Evolutionary conservation across 30 jellyfish, hydroid and myxozoan genomes (phyloP).

Genomic region (Cassiopea xamachana): DNA sequence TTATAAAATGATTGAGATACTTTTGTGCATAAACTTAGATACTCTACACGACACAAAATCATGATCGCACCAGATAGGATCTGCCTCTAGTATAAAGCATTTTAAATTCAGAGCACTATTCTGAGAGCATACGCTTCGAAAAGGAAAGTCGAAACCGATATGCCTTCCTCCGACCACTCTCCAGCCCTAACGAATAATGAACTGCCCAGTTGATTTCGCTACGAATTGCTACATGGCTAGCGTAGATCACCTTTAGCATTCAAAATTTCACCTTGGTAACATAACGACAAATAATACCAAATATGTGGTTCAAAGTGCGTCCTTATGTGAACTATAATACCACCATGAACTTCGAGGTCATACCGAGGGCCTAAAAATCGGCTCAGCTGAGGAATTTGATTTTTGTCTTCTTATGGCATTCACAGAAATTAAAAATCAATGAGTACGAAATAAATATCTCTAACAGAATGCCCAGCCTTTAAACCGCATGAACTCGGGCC

Average conservation of each 20-base stretch:
- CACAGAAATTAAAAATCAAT: background rate
- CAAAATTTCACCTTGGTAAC: background rate
- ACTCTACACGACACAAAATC: too few species aligned
- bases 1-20: too few species aligned
- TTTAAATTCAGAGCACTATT: too few species aligned
- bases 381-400: conserved; percentile 10
- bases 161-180: background rate
- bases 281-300: background rate
- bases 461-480: background rate
- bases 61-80: too few species aligned
- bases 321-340: background rate
- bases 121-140: background rate
- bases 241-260: background rate
- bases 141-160: background rate
- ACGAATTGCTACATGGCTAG: background rate
- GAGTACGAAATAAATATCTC: background rate
- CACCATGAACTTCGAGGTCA: background rate
- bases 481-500: background rate
- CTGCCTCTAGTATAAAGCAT: too few species aligned
- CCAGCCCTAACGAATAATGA: background rate
- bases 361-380: conserved; percentile 14
- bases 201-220: background rate
- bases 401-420: background rate
- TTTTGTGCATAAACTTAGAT: too few species aligned
- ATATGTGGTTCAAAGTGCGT: background rate